phyloP scores from a whole-genome alignment of 2,888 invertebrate species.

The Ashinkailepas kermadecensis region DNA sequence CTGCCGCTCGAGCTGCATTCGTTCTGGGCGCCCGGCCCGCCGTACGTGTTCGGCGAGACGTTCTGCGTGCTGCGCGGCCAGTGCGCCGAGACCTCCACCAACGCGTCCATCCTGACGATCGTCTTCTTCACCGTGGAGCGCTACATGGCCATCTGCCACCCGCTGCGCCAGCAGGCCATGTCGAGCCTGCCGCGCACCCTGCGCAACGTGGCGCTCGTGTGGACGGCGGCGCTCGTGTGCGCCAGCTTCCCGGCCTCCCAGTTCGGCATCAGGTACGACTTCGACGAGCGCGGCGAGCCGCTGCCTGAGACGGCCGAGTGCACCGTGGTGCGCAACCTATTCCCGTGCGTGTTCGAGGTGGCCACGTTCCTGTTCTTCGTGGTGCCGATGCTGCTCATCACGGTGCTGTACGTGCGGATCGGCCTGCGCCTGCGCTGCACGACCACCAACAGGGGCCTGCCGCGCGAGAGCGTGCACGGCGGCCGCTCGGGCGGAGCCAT shows the following conservation, averaged over 20 bases:
- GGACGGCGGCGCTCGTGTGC: constrained; percentile 60
- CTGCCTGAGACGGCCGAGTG: constrained; percentile 54
- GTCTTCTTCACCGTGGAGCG: constrained; percentile 81
- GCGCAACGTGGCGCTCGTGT: constrained; percentile 68
- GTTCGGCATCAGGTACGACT: constrained; percentile 55
- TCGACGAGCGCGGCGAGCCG: constrained; percentile 36
- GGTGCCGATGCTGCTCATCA: constrained; percentile 77
- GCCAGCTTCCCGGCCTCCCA: constrained; percentile 72
- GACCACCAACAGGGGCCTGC: constrained; percentile 22
- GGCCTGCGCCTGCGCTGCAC: constrained; percentile 30
- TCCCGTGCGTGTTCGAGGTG: constrained; percentile 64
- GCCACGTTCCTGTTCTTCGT: constrained; percentile 73
- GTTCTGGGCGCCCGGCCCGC: constrained; percentile 27
- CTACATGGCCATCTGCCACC: constrained; percentile 79
- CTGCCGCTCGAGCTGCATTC: constrained; percentile 67
- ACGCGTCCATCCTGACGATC: constrained; percentile 68
- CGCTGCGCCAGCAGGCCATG: constrained; percentile 72
- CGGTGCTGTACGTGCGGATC: constrained; percentile 55
- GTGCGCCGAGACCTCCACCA: constrained; percentile 67
- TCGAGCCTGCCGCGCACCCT: constrained; percentile 74
- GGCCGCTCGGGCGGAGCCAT: constrained; percentile 27
- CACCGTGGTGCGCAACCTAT: constrained; percentile 52
- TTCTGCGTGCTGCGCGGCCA: constrained; percentile 69
- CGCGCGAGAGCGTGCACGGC: constrained; percentile 25
- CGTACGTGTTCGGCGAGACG: constrained; percentile 55